Base-by-base conservation (phyloP, 2,113 vertebrate species). In the Pteropus alecto region DNA sequence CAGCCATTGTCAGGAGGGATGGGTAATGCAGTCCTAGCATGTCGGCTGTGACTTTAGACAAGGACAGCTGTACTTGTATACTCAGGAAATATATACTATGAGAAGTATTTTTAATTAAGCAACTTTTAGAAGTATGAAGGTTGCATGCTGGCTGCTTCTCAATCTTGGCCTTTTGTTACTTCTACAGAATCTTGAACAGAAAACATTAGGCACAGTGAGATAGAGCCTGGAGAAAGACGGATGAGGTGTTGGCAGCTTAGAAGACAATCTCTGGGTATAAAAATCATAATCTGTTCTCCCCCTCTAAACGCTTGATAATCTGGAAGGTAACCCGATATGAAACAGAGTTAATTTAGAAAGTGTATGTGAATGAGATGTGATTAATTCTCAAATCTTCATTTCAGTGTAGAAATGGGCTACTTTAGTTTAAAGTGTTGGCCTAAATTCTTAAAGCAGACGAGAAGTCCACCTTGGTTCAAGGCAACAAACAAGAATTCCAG, bases 301-400 rank as follows among this genome's bases (percentile, higher is more conserved):
- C 48, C 78, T 56, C 73, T 92, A 41, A 67, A 91, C 86, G 35
- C 35, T 54, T 63, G 51, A 24, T 56, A n/a, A 60, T 74, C 87
- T 82, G 30, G 33, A 90, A 83, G 84, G 38, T n/a, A 95, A 76
- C 13, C 14, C 82, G 19, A 22, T 78, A 65, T 24, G 58, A 96
- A 89, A 93, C 60, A 3, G 70, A 95, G 77, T 92, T 87, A 56
- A 60, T 92, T 63, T 84, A 87, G 77, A 86, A 96, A 87, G 11
- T 48, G 3, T 14, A 19, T 43, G 11, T 79, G 46, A 92, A 79
- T 78, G 28, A 73, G 61, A 51, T 60, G 33, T 74, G 73, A 79
- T 92, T 89, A 46, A 85, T 77, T 95, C 90, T 78, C 83, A 74
- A 38, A 74, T 68, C 19, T 28, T 73, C 60, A 24, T 48, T 83